Evolutionary conservation across 2,797 vertebrate genomes (phyloP), one percentile per base, ranked within the genome.

Genomic region (Valencia hispanica): DNA sequence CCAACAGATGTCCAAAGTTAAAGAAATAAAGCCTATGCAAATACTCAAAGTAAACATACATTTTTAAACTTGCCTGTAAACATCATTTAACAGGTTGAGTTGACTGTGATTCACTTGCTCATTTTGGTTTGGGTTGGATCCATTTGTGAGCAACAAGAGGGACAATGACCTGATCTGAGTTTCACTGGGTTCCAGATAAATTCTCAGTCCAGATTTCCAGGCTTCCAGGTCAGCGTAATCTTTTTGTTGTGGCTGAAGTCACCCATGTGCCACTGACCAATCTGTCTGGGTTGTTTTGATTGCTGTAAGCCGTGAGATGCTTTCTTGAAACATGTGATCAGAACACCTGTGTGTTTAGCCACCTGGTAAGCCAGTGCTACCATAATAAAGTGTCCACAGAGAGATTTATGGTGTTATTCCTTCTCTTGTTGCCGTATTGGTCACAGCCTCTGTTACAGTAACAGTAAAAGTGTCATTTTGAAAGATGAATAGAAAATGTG

Each of bases 241-340:
- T n/a, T 27, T 68, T 14, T 27, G 65, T 68, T 8, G 39, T 68
- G 25, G 25, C 12, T 39, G 11, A 39, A 65, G 34, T 68, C 65
- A 45, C 65, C 1, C 25, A 45, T 68, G 65, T 45, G 22, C 65
- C 65, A 68, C 25, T 68, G 39, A 43, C 63, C 65, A 25, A 27
- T 68, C 39, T 68, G 65, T 68, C 65, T 68, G 39, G 41, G 25
- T 68, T 68, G 25, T 68, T 68, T 68, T 25, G 39, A 39, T 68
- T 27, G 39, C 45, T 68, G 39, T 45, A 39, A 45, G 25, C 65
- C 45, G 11, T 66, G 22, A 41, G 36, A 22, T n/a, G 63, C 63
- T 41, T 41, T 27, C 34, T 41, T 66, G 63, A 66, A 66, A n/a
- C 63, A 65, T 65, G 63, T 66, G 63, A 66, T 39, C 39, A 22